Conservation (phyloP, 2,113 vertebrate genomes). For the Candoia aspera region DNA sequence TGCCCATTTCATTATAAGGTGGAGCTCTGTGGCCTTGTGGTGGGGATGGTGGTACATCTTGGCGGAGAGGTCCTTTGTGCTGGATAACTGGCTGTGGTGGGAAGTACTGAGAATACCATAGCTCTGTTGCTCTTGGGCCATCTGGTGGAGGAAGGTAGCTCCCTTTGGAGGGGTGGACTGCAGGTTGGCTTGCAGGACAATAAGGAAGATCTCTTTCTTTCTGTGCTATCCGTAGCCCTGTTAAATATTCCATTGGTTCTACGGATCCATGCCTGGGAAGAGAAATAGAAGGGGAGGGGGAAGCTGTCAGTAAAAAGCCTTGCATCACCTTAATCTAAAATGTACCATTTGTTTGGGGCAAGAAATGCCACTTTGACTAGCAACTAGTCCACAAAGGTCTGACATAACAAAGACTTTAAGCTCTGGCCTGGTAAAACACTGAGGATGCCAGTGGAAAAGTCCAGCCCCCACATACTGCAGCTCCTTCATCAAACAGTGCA, state of each 20-base stretch:
- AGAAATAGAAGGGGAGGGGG: slow-evolving; percentile 43
- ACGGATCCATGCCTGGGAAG: slow-evolving; percentile 80
- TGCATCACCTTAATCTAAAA: slow-evolving; percentile 17
- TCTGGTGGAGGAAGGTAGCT: slow-evolving; percentile 71
- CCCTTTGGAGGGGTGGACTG: slow-evolving; percentile 74
- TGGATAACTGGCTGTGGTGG: slow-evolving; percentile 70
- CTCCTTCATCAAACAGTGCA: slow-evolving; percentile 55
- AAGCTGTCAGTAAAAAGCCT: slow-evolving; percentile 41
- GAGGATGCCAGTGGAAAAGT: slow-evolving; percentile 45
- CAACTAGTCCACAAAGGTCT: slow-evolving; percentile 42
- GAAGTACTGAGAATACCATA: slow-evolving; percentile 83
- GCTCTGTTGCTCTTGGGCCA: slow-evolving; percentile 69
- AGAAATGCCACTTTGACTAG: slow-evolving; percentile 54
- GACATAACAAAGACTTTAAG: slow-evolving; percentile 49
- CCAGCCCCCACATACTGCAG: slow-evolving; percentile 35
- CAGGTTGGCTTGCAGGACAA: slow-evolving; percentile 75
- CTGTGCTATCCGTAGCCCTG: slow-evolving; percentile 79
- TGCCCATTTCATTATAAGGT: slow-evolving; percentile 78
- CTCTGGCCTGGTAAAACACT: slow-evolving; percentile 33
- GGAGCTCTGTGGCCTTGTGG: slow-evolving; percentile 80
- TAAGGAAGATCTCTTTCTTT: slow-evolving; percentile 79
- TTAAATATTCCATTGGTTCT: slow-evolving; percentile 83
- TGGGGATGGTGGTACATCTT: slow-evolving; percentile 94
- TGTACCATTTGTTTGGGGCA: slow-evolving; percentile 51
- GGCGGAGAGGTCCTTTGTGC: slow-evolving; percentile 90